These are phyloP conservation scores for Athalia cordata DNA, from an alignment of 2,888 invertebrate genomes.

Conservation along the genomic window DNA sequence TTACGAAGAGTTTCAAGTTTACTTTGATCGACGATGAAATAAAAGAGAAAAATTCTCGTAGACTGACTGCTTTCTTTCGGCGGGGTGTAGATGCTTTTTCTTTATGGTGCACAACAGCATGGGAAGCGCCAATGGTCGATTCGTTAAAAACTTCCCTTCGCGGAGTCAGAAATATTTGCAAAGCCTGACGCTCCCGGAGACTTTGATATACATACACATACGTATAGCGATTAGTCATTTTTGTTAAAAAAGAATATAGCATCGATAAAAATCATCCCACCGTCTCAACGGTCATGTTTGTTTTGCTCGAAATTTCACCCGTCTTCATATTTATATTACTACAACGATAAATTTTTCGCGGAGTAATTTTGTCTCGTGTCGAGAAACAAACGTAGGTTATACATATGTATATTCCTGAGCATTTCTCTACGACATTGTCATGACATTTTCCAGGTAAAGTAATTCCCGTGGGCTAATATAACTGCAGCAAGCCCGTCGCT, in stretches of 20 bases:
- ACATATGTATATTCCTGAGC: no score
- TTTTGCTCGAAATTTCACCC: neutral
- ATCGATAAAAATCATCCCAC: neutral
- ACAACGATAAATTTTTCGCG: no score
- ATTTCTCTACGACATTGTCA: neutral
- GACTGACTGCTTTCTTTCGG: neutral
- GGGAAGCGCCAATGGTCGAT: neutral
- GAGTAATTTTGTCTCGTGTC: no score
- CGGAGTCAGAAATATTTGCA: constrained; percentile 34
- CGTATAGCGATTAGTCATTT: constrained; percentile 6
- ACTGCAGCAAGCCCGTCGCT: no score
- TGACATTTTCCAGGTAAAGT: neutral
- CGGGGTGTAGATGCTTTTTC: neutral
- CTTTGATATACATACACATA: no score
- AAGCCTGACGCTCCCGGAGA: constrained; percentile 23
- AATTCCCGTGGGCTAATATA: neutral
- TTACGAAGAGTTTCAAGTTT: neutral
- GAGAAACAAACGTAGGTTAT: no score
- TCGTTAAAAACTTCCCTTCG: constrained; percentile 31
- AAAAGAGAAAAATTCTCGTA: neutral
- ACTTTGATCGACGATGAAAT: neutral
- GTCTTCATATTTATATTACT: no score
- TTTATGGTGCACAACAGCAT: neutral
- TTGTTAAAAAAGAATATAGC: constrained; percentile 9
- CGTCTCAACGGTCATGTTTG: neutral